Conservation (phyloP, 2,113 vertebrate species). For the Numenius arquata region DNA sequence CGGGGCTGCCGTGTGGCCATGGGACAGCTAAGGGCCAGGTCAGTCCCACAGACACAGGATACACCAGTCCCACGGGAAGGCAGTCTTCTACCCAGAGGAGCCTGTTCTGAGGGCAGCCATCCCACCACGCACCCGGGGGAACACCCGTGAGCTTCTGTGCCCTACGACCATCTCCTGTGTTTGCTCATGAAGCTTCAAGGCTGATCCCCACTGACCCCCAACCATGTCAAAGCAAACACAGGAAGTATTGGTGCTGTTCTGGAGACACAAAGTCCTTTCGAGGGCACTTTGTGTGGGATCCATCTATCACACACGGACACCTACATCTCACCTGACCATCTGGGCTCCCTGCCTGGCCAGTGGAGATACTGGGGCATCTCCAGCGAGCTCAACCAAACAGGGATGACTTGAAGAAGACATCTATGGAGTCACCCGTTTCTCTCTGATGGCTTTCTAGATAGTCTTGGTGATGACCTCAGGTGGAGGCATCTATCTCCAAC, state of each 20-base stretch:
- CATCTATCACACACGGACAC: background rate
- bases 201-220: background rate
- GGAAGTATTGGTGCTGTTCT: background rate
- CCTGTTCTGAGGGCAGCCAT: background rate
- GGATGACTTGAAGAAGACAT: background rate
- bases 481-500: background rate
- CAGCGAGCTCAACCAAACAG: background rate
- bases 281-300: background rate
- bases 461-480: background rate
- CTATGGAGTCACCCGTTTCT: background rate
- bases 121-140: rapidly evolving
- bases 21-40: background rate
- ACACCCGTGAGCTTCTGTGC: background rate
- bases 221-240: background rate
- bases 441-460: background rate
- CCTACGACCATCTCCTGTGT: background rate
- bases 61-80: background rate
- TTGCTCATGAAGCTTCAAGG: background rate
- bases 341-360: background rate
- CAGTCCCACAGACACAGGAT: background rate
- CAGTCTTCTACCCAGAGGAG: background rate
- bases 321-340: background rate
- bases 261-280: background rate
- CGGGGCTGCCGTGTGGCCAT: rapidly evolving
- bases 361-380: background rate